Conservation (phyloP, 2,888 invertebrate genomes). For the Ormyrus thymus region DNA sequence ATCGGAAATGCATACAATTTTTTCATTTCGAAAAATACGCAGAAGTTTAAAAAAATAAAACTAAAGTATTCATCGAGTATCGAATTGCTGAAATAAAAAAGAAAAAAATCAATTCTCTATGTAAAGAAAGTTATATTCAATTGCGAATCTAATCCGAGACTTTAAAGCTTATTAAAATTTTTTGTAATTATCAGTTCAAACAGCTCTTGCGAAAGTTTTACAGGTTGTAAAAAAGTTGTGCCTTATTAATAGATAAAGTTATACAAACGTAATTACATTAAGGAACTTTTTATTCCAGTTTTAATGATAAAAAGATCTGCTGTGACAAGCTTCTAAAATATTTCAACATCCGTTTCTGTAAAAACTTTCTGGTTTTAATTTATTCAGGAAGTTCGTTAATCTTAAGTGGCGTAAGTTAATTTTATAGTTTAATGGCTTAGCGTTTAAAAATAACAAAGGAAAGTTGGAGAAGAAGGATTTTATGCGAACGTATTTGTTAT, state of each 20-base stretch:
- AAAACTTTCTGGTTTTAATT: conserved; percentile 22
- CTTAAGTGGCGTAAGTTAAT: conserved; percentile 5
- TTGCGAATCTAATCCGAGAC: background rate
- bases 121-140: too few relatives aligned
- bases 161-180: conserved; percentile 10
- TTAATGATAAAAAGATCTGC: conserved; percentile 27
- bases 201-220: conserved; percentile 4
- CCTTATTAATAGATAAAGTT: conserved; percentile 27
- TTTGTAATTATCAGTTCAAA: conserved; percentile 15
- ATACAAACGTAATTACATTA: conserved; percentile 7
- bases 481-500: background rate
- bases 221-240: background rate
- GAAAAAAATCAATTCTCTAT: background rate
- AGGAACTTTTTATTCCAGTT: too few relatives aligned
- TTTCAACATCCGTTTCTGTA: background rate
- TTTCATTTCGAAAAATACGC: too few relatives aligned
- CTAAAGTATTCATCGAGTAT: background rate
- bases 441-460: background rate
- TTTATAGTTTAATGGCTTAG: background rate
- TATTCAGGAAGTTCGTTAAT: conserved; percentile 18
- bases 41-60: too few relatives aligned
- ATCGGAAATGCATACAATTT: too few relatives aligned
- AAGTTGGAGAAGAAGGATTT: conserved; percentile 1
- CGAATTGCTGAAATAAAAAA: background rate
- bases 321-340: conserved; percentile 5